Evolutionary conservation across 2,888 invertebrate genomes (phyloP), one percentile per base, ranked within the genome.

Genomic region (Ephialtes manifestator): DNA sequence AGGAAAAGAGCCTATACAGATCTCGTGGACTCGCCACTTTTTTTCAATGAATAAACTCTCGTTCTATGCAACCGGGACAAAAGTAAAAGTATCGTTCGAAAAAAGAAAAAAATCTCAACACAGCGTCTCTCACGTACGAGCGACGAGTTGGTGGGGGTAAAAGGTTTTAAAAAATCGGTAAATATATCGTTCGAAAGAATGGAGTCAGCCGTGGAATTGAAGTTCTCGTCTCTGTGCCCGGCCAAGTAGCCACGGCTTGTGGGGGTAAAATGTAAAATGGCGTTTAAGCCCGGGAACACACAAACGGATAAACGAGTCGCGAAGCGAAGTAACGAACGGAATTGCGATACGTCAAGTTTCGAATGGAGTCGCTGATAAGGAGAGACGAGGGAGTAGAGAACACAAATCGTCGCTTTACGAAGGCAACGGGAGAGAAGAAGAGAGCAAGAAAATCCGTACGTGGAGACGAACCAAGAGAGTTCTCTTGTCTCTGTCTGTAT

Each of bases 211-310:
- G 63, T 65, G 15, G 67, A 67, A 76, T 67, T 51, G 35, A 15
- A 53, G 24, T 63, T 24, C 58, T 10, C 15, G 63, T 65, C 65
- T 55, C 39, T 10, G 75, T 68, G 60, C 70, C 63, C 71, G 79
- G 71, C 79, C 79, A 71, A 63, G 58, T 15, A 39, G 71, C 48
- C 53, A 39, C 51, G 11, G 74, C 15, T n/a, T 48, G 51, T 31
- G 72, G 72, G 48, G 51, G 55, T 35, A 28, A 53, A 58, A 77
- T 77, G 20, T 43, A 81, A 84, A 85, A 85, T 85, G 84, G 84
- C 84, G 84, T 63, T 35, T 28, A 81, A 85, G 84, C 84, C 84
- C 84, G 84, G 84, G 84, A 84, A 85, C 70, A 70, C 77, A 84
- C 81, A 78, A 85, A 85, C 75, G 67, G 31, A 31, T 60, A 18